Conservation (phyloP, 1,140 invertebrate genomes). For the Sarcophaga bullata region DNA sequence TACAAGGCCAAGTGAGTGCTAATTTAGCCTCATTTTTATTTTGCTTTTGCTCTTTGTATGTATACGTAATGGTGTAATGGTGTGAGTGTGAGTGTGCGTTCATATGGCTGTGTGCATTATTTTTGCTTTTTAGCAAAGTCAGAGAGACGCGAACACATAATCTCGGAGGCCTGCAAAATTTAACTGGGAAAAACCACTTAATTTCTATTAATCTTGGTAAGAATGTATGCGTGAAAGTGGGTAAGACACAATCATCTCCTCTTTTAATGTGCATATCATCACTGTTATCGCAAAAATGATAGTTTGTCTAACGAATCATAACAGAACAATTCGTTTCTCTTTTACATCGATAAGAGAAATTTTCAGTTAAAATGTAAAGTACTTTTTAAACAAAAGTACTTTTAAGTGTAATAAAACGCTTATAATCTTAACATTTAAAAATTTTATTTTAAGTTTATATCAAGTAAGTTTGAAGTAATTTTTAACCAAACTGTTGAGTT, state of each 20-base stretch:
- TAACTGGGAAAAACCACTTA: constrained; percentile 16
- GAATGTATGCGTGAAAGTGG: constrained; percentile 8
- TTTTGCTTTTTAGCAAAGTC: constrained; percentile 5
- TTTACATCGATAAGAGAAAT: too few relatives aligned
- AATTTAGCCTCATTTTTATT: constrained; percentile 33
- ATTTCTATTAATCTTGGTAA: background rate
- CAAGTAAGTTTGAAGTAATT: too few relatives aligned
- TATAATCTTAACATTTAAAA: too few relatives aligned
- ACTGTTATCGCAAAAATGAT: background rate
- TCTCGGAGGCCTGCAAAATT: background rate
- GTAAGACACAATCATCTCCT: constrained; percentile 1
- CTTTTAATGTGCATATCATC: constrained; percentile 9
- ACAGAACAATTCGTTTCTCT: too few relatives aligned
- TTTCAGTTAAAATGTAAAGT: too few relatives aligned
- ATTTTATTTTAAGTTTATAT: too few relatives aligned
- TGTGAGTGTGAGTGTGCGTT: background rate
- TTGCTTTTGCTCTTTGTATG: background rate
- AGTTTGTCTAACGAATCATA: too few relatives aligned
- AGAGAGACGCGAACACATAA: constrained; percentile 4
- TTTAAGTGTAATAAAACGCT: too few relatives aligned
- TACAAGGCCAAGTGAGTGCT: constrained; percentile 36
- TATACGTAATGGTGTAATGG: background rate
- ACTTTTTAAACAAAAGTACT: too few relatives aligned
- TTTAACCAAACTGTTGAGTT: too few relatives aligned
- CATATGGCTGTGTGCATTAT: too few relatives aligned